Percentiles rank a stretch among this genome's conserved stretches.
These are phyloP conservation scores for Platerodrilus igneus DNA, from an alignment of 2,888 invertebrate species.

Conservation along the genomic window DNA sequence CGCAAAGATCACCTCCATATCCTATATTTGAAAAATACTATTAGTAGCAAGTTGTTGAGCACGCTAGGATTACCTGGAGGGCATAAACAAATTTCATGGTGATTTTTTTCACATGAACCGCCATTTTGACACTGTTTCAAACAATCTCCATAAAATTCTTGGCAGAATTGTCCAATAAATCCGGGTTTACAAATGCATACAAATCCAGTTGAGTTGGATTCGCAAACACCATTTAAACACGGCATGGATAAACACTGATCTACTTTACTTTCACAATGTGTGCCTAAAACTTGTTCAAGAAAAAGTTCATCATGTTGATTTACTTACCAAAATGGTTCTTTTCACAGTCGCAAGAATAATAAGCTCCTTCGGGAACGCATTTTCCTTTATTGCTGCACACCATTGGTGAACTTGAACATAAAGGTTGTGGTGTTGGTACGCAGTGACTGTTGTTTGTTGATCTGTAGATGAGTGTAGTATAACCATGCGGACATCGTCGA, in stretches of 20 bases:
- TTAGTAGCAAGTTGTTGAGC: too few relatives aligned
- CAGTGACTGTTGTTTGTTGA: slow-evolving; percentile 47
- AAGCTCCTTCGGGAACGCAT: slow-evolving; percentile 41
- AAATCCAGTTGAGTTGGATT: slow-evolving; percentile 34
- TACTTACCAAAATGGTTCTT: slow-evolving; percentile 50
- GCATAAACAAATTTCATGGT: slow-evolving; percentile 48
- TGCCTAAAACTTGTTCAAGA: slow-evolving; percentile 42
- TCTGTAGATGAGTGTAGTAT: slow-evolving; percentile 48
- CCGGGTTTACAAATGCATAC: slow-evolving; percentile 51
- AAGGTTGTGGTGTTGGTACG: slow-evolving; percentile 47
- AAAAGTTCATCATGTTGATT: slow-evolving; percentile 18
- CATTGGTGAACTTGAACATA: slow-evolving; percentile 49
- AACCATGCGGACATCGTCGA: slow-evolving; percentile 53
- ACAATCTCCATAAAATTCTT: slow-evolving; percentile 45
- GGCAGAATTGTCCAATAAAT: slow-evolving; percentile 51
- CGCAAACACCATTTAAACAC: slow-evolving; percentile 54
- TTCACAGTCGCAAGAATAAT: slow-evolving; percentile 51
- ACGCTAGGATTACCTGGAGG: slow-evolving; percentile 35
- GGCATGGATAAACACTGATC: slow-evolving; percentile 52
- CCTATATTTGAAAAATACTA: slow-evolving; percentile 30
- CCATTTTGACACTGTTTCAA: slow-evolving; percentile 49
- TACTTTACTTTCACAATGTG: slow-evolving; percentile 51
- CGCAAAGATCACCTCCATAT: slow-evolving; percentile 42
- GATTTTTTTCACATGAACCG: slow-evolving; percentile 50
- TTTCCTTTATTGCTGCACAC: slow-evolving; percentile 51